phyloP scores from a whole-genome alignment of 2,113 vertebrate genomes.

The Nothobranchius kuhntae region DNA sequence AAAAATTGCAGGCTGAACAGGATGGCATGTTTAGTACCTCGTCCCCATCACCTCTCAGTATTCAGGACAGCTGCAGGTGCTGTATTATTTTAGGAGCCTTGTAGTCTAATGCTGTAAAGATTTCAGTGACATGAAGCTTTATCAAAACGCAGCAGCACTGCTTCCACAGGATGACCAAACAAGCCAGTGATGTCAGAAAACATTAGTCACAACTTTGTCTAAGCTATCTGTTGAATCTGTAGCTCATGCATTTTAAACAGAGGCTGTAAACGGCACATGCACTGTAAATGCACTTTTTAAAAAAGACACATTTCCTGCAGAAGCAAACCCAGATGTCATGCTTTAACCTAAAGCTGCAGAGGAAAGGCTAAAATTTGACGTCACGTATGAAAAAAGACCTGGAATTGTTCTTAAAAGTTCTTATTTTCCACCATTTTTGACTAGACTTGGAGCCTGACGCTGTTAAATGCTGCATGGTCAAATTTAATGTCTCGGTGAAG shows the following conservation, averaged over 20 bases:
- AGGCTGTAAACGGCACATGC: conserved; percentile 4
- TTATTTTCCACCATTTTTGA: conserved; percentile 11
- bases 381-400: background rate
- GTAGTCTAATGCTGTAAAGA: conserved; percentile 38
- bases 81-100: conserved; percentile 53
- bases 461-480: conserved; percentile 76
- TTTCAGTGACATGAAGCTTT: conserved; percentile 31
- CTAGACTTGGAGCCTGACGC: conserved; percentile 53
- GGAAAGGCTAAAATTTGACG: conserved; percentile 16
- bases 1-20: conserved; percentile 37
- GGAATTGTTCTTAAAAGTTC: conserved; percentile 41
- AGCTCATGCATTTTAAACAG: conserved; percentile 2
- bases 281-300: conserved; percentile 1
- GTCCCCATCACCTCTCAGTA: conserved; percentile 36
- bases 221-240: conserved; percentile 65
- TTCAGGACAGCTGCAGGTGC: conserved; percentile 46
- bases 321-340: conserved; percentile 11
- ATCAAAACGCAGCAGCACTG: conserved; percentile 13
- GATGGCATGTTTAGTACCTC: conserved; percentile 36
- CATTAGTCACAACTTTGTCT: conserved; percentile 66
- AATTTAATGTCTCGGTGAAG: conserved; percentile 65
- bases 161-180: conserved; percentile 51
- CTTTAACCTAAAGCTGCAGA: conserved; percentile 16
- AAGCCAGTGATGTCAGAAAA: conserved; percentile 64
- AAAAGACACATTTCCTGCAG: conserved; percentile 23